A percentile compares a stretch with the other conserved stretches of the same genome.
phyloP scores from a whole-genome alignment of 1,140 invertebrate genomes.

The Lerema accius region DNA sequence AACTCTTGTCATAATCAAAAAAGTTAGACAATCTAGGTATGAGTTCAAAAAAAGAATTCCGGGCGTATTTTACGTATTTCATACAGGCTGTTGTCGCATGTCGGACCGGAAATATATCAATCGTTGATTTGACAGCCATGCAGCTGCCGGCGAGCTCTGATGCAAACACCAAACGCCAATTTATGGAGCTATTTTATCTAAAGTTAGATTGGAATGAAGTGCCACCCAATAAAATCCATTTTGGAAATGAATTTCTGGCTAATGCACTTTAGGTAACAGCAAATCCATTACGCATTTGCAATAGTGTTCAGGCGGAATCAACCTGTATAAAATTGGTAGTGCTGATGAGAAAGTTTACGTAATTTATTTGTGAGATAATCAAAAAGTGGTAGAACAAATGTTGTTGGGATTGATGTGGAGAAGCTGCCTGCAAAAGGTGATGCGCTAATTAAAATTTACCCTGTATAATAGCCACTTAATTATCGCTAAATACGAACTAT shows the following conservation, averaged over 20 bases:
- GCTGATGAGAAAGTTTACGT: not conserved
- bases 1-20: too few relatives aligned
- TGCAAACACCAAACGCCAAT: conserved; percentile 29
- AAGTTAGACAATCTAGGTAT: too few relatives aligned
- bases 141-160: conserved; percentile 34
- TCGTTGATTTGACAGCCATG: conserved; percentile 36
- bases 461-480: too few relatives aligned
- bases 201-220: conserved; percentile 4
- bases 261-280: not conserved
- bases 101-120: conserved; percentile 39
- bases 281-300: too few relatives aligned
- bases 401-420: too few relatives aligned
- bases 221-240: conserved; percentile 4
- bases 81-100: conserved; percentile 32
- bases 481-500: too few relatives aligned
- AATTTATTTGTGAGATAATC: not conserved
- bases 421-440: too few relatives aligned
- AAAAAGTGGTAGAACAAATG: not conserved
- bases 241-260: not conserved
- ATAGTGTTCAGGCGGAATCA: not conserved
- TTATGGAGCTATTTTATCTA: conserved; percentile 26
- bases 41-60: not conserved
- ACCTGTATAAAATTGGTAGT: not conserved
- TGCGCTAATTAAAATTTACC: too few relatives aligned
- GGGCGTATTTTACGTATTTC: conserved; percentile 26